Evolutionary conservation across 2,888 invertebrate genomes (phyloP).

Genomic region (Drosophila colorata): DNA sequence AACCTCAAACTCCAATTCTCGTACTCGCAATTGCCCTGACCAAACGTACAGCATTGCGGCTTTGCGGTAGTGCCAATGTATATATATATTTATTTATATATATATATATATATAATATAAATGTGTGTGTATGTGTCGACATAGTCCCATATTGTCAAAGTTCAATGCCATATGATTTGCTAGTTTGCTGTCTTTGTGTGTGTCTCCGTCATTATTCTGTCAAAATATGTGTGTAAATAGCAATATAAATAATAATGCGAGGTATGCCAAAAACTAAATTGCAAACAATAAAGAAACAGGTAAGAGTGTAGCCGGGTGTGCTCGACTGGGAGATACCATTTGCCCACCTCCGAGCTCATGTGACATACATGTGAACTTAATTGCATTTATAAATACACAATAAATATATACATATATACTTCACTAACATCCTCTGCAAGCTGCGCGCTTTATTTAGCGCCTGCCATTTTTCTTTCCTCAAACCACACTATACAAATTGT

Average conservation of each 20-base stretch:
- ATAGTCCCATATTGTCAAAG: conserved; percentile 48
- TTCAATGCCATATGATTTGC: conserved; percentile 65
- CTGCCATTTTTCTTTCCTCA: too few species aligned
- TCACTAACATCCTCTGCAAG: too few species aligned
- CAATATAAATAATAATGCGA: conserved; percentile 41
- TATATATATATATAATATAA: conserved; percentile 1
- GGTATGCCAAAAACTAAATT: conserved; percentile 36
- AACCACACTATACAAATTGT: too few species aligned
- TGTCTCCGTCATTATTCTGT: conserved; percentile 28
- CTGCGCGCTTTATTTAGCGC: too few species aligned
- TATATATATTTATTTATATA: conserved; percentile 3
- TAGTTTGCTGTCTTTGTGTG: conserved; percentile 26
- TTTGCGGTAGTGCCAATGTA: conserved; percentile 25
- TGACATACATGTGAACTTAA: rapidly evolving
- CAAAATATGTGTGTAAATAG: conserved; percentile 30
- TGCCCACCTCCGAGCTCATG: too few species aligned
- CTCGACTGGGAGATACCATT: too few species aligned
- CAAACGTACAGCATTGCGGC: conserved; percentile 39
- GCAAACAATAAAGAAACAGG: conserved; percentile 10
- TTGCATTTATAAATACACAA: too few species aligned
- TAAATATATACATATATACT: too few species aligned
- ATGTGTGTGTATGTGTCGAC: conserved; percentile 11
- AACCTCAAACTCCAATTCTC: conserved; percentile 11
- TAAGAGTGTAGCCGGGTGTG: too few species aligned
- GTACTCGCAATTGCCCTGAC: conserved; percentile 64